These are phyloP conservation scores for Dendrolimus kikuchii DNA, from an alignment of 1,140 invertebrate species.

Conservation along the genomic window DNA sequence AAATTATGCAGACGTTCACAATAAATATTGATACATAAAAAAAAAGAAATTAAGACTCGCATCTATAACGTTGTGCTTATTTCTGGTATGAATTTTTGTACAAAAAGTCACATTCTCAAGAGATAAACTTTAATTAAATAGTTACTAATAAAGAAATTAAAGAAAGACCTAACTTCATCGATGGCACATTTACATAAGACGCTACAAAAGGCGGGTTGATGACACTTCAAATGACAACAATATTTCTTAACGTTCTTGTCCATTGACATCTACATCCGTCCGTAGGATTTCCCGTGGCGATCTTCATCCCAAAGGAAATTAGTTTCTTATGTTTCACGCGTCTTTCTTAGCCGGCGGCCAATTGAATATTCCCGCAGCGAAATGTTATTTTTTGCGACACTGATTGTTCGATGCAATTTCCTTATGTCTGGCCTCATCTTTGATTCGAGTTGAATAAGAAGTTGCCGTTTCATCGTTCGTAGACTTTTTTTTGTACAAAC, in stretches of 20 bases:
- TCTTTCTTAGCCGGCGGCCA: constrained; percentile 27
- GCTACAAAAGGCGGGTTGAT: too few relatives aligned
- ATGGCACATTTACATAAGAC: too few relatives aligned
- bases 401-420: constrained; percentile 36
- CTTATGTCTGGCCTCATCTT: constrained; percentile 20
- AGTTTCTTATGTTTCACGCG: constrained; percentile 45
- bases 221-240: neutral
- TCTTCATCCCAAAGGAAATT: constrained; percentile 52
- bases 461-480: constrained; percentile 12
- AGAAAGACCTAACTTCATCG: too few relatives aligned
- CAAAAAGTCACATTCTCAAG: too few relatives aligned
- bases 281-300: constrained; percentile 33
- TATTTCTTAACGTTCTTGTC: constrained; percentile 14
- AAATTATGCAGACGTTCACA: too few relatives aligned
- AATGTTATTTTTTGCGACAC: constrained; percentile 48
- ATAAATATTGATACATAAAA: too few relatives aligned
- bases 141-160: too few relatives aligned
- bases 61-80: too few relatives aligned
- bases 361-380: constrained; percentile 36
- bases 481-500: constrained; percentile 19
- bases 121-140: too few relatives aligned
- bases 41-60: too few relatives aligned
- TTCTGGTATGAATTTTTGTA: too few relatives aligned
- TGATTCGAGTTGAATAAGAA: constrained; percentile 15
- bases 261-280: constrained; percentile 12